A percentile compares a stretch with the other conserved stretches of the same genome.
Evolutionary conservation across 2,888 invertebrate species (phyloP).

Genomic region (Hybos culiciformis): DNA sequence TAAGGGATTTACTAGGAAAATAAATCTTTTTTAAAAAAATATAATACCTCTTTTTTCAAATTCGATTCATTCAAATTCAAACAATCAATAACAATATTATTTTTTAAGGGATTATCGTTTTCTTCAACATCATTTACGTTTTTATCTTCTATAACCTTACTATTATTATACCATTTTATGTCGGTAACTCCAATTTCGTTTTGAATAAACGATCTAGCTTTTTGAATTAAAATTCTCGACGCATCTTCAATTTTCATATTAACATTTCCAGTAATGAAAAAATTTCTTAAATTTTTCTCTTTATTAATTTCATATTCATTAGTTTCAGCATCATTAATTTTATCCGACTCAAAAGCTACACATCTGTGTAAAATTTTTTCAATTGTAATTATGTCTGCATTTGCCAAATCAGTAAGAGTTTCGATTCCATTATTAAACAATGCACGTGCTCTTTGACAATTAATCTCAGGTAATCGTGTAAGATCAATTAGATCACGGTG

Average conservation of each 20-base stretch:
- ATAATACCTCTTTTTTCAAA: no score
- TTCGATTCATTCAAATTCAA: no score
- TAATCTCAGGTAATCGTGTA: constrained; percentile 69
- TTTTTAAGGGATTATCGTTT: no score
- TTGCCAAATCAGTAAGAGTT: constrained; percentile 63
- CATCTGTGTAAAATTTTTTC: constrained; percentile 66
- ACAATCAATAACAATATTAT: no score
- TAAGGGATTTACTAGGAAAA: no score
- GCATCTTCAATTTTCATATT: constrained; percentile 73
- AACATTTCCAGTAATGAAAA: constrained; percentile 67
- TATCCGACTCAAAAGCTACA: constrained; percentile 73
- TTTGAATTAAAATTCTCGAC: constrained; percentile 58
- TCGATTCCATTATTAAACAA: constrained; percentile 71
- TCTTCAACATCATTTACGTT: no score
- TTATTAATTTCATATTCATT: constrained; percentile 47
- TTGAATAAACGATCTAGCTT: constrained; percentile 58
- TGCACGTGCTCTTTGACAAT: constrained; percentile 70
- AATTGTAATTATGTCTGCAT: constrained; percentile 50
- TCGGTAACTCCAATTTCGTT: constrained; percentile 58
- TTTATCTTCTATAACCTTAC: no score
- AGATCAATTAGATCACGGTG: constrained; percentile 84
- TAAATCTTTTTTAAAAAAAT: no score
- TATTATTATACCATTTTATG: constrained; percentile 53
- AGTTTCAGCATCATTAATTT: constrained; percentile 58
- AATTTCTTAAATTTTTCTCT: constrained; percentile 52